phyloP scores from a whole-genome alignment of 1,140 invertebrate genomes.

The Anagrus nilaparvatae region DNA sequence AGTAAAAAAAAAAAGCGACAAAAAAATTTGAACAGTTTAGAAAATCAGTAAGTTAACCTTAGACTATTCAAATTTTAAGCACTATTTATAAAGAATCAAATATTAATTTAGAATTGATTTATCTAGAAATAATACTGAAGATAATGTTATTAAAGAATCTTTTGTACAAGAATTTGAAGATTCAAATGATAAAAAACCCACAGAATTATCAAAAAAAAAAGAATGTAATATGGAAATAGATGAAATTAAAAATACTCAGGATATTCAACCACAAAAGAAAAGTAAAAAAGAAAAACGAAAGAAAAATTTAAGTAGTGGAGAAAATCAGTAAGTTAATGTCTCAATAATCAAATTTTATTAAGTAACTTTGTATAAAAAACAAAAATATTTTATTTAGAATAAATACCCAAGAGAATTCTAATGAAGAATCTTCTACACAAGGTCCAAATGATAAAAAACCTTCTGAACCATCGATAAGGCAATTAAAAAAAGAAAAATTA shows the following conservation, averaged over 20 bases:
- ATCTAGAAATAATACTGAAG: neutral
- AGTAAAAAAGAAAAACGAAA: too few relatives aligned
- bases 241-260: too few relatives aligned
- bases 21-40: neutral
- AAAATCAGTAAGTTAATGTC: too few relatives aligned
- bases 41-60: neutral
- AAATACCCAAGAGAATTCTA: too few relatives aligned
- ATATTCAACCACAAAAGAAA: too few relatives aligned
- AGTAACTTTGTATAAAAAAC: too few relatives aligned
- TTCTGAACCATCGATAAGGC: slow-evolving; percentile 25
- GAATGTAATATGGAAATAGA: too few relatives aligned
- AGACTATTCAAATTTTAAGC: neutral
- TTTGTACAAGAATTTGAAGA: neutral
- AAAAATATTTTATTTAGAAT: too few relatives aligned
- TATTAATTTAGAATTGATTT: neutral
- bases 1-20: neutral
- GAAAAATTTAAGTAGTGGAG: too few relatives aligned
- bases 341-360: too few relatives aligned
- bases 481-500: slow-evolving; percentile 28
- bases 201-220: slow-evolving; percentile 13
- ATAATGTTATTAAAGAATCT: neutral
- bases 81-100: neutral
- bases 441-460: too few relatives aligned
- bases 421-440: too few relatives aligned
- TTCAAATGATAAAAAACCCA: neutral